Evolutionary conservation across 2,797 vertebrate species (phyloP).

Genomic region (Pseudomugil gertrudae): DNA sequence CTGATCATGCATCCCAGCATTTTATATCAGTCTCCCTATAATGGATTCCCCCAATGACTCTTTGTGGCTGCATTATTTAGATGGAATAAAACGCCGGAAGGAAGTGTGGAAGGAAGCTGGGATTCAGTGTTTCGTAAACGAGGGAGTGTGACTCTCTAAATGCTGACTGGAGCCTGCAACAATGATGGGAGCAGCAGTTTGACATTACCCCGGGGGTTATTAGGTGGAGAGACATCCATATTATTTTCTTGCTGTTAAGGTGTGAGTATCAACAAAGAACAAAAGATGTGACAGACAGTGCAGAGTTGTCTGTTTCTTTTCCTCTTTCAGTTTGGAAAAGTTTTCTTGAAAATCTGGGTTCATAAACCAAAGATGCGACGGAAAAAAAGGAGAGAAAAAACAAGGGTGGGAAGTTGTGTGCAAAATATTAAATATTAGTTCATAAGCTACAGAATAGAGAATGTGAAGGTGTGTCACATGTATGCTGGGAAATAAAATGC

Average conservation of each 20-base stretch:
- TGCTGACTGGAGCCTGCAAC: constrained; percentile 62
- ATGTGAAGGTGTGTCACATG: too few relatives aligned
- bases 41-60: constrained; percentile 76
- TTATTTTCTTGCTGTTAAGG: constrained; percentile 33
- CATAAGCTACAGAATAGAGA: too few relatives aligned
- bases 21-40: constrained; percentile 75
- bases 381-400: neutral
- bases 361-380: neutral
- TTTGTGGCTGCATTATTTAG: constrained; percentile 80
- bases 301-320: neutral
- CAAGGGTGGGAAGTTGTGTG: neutral
- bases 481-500: too few relatives aligned
- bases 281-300: neutral
- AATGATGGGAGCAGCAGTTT: constrained; percentile 44
- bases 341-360: neutral
- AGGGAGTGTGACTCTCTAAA: constrained; percentile 55
- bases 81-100: constrained; percentile 77
- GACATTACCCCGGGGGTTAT: constrained; percentile 42
- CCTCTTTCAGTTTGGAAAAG: neutral
- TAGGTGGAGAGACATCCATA: constrained; percentile 35
- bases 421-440: too few relatives aligned
- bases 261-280: constrained; percentile 6
- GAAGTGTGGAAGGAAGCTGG: constrained; percentile 64
- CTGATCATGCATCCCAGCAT: constrained; percentile 74
- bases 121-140: constrained; percentile 64